Conservation (phyloP, 2,113 vertebrate genomes). For the Tamias sibiricus region DNA sequence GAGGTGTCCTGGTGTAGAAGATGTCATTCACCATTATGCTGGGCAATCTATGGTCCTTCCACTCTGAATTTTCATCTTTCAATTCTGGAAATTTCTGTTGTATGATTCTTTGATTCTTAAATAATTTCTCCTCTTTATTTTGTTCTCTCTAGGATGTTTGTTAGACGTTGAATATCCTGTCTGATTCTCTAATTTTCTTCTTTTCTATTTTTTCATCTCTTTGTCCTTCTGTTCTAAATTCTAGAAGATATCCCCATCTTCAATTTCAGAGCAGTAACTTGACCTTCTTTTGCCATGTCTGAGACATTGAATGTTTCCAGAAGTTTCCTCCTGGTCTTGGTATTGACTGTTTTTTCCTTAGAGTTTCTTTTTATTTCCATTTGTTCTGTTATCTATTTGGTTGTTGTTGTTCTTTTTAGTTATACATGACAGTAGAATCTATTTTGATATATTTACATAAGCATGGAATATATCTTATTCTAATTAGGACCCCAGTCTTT, state of each 20-base stretch:
- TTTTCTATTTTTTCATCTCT: not conserved
- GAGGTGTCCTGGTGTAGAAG: too few relatives aligned
- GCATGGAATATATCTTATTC: too few relatives aligned
- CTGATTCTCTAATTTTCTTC: not conserved
- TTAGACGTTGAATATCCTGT: not conserved
- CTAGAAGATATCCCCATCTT: not conserved
- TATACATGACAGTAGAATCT: too few relatives aligned
- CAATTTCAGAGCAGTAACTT: not conserved
- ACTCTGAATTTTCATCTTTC: not conserved
- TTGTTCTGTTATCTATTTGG: not conserved
- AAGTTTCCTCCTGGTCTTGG: not conserved
- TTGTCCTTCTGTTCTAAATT: slow-evolving; percentile 15
- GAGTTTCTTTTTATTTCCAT: not conserved
- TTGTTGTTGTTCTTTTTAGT: too few relatives aligned
- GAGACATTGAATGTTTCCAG: not conserved
- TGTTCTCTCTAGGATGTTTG: not conserved
- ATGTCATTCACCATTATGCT: too few relatives aligned
- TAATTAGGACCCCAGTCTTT: too few relatives aligned
- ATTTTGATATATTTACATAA: too few relatives aligned
- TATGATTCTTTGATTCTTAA: not conserved
- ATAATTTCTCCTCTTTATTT: not conserved
- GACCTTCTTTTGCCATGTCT: not conserved
- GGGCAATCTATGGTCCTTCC: not conserved
- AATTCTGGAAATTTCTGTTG: not conserved
- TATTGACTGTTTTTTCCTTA: not conserved